These are phyloP conservation scores for Discoglossus pictus DNA, from an alignment of 2,797 vertebrate genomes.

Conservation along the genomic window DNA sequence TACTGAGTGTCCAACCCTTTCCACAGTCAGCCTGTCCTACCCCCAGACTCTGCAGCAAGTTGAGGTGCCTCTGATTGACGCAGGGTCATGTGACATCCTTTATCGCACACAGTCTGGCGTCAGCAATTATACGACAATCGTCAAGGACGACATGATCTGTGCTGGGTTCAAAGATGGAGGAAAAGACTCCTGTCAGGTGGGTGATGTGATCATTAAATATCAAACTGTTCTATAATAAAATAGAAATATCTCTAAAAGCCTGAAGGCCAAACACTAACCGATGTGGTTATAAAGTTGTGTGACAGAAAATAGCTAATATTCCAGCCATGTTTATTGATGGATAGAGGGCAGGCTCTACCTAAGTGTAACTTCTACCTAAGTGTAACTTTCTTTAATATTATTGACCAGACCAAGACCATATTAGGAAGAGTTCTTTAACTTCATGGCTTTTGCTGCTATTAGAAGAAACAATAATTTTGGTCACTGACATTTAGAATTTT, in stretches of 20 bases:
- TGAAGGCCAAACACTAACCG: background rate
- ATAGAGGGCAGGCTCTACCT: too few relatives aligned
- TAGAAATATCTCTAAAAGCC: background rate
- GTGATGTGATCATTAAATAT: background rate
- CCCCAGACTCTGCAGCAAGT: conserved; percentile 62
- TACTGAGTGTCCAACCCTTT: conserved; percentile 3
- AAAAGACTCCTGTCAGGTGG: conserved; percentile 83
- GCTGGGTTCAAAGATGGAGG: conserved; percentile 71
- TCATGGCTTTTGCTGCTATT: too few relatives aligned
- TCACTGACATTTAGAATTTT: too few relatives aligned
- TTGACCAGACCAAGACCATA: too few relatives aligned
- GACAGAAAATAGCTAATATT: too few relatives aligned
- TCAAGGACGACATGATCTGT: conserved; percentile 76
- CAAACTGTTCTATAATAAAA: background rate
- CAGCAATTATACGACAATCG: conserved; percentile 47
- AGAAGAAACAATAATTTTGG: too few relatives aligned
- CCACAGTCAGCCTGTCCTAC: conserved; percentile 57
- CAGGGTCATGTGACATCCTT: conserved; percentile 51
- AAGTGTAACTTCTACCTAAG: too few relatives aligned
- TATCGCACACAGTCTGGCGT: too few relatives aligned
- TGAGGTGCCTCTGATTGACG: conserved; percentile 58
- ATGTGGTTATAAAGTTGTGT: background rate
- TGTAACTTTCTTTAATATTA: too few relatives aligned
- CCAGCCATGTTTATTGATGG: too few relatives aligned
- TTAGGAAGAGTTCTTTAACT: too few relatives aligned